Conservation (phyloP, 2,888 invertebrate genomes). For the Macrophya alboannulata region DNA sequence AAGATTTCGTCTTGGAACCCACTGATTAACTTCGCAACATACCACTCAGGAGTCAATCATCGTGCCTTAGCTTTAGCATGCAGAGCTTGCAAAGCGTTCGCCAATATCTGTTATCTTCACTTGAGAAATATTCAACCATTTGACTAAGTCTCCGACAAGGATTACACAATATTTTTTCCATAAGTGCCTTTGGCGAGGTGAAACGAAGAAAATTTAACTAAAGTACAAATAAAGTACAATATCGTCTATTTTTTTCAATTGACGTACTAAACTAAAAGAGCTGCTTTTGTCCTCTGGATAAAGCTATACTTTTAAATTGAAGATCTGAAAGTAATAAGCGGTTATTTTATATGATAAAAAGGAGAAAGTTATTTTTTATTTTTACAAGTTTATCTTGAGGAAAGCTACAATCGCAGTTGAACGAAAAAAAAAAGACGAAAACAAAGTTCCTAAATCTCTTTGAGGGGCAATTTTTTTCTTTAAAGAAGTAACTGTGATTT, state of each 20-base stretch:
- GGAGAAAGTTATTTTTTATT: neutral
- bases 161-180: neutral
- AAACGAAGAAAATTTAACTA: slow-evolving; percentile 33
- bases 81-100: no score
- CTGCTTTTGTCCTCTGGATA: neutral
- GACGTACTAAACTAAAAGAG: neutral
- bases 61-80: neutral
- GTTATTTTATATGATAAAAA: neutral
- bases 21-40: neutral
- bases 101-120: neutral
- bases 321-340: neutral
- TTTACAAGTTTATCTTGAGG: neutral
- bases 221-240: slow-evolving; percentile 32
- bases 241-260: neutral
- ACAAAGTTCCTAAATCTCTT: neutral
- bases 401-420: neutral
- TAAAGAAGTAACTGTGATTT: neutral
- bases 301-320: neutral
- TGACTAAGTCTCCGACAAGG: neutral
- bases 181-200: neutral
- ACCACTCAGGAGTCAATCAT: neutral
- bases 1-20: neutral
- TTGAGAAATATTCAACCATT: neutral
- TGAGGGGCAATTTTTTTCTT: neutral
- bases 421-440: neutral